A percentile compares a stretch with the other conserved stretches of the same genome.
phyloP scores from a whole-genome alignment of 2,797 vertebrate species.

The Oophaga sylvatica region DNA sequence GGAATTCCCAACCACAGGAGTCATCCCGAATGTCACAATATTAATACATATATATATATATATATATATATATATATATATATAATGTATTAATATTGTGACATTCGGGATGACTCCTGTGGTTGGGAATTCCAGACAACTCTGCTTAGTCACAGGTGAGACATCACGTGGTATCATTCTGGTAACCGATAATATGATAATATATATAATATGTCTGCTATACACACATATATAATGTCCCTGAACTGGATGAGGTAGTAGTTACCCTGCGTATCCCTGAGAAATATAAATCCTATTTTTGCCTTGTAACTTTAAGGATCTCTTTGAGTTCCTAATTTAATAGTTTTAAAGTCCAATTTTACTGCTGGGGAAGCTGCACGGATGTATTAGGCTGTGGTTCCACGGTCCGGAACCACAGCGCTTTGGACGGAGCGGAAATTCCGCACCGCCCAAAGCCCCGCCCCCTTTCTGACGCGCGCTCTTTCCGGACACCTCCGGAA shows the following conservation, averaged over 20 bases:
- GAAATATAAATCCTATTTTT: not conserved
- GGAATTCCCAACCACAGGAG: not conserved
- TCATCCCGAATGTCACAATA: not conserved
- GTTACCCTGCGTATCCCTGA: not conserved
- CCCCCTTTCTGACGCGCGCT: too few relatives aligned
- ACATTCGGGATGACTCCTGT: not conserved
- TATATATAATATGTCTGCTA: too few relatives aligned
- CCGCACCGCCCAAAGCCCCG: too few relatives aligned
- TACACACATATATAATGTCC: not conserved
- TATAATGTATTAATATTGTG: not conserved
- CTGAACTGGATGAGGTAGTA: not conserved
- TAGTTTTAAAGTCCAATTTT: too few relatives aligned
- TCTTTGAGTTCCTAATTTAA: not conserved
- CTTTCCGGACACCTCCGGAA: too few relatives aligned
- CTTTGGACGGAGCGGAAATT: too few relatives aligned
- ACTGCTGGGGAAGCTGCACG: too few relatives aligned
- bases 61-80: too few relatives aligned
- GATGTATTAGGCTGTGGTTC: too few relatives aligned
- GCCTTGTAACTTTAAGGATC: not conserved
- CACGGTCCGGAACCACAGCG: too few relatives aligned
- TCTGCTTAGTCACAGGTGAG: conserved; percentile 29
- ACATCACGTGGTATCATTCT: not conserved
- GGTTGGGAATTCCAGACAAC: not conserved
- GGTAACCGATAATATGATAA: not conserved
- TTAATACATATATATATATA: not conserved